These are phyloP conservation scores for Apodemus sylvaticus DNA, from an alignment of 2,113 vertebrate species.

Conservation along the genomic window DNA sequence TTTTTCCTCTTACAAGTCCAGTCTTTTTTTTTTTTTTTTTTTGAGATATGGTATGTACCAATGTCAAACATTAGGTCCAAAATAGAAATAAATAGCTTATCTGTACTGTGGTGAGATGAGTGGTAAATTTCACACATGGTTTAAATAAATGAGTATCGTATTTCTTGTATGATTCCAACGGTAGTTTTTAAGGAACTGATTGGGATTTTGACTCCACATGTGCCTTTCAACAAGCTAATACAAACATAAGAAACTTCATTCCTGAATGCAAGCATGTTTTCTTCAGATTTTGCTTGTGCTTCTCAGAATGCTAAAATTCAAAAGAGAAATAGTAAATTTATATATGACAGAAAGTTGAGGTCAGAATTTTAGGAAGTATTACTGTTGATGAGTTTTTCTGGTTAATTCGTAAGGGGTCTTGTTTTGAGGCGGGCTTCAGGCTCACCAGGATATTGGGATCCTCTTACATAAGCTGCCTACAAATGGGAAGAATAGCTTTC, in stretches of 20 bases:
- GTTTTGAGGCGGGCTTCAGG: not conserved
- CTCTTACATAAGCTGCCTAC: not conserved
- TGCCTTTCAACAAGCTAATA: not conserved
- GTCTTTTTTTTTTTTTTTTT: not conserved
- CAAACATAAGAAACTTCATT: not conserved
- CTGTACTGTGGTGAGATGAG: not conserved
- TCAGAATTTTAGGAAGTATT: not conserved
- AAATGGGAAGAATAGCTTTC: not conserved
- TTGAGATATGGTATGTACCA: not conserved
- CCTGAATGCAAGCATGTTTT: not conserved
- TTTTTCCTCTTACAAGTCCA: not conserved
- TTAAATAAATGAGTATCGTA: not conserved
- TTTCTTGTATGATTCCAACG: not conserved
- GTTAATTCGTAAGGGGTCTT: not conserved
- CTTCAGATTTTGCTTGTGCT: not conserved
- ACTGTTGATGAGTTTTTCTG: not conserved
- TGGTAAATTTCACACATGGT: not conserved
- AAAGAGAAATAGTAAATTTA: slow-evolving; percentile 6
- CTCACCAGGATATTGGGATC: not conserved
- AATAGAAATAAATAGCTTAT: not conserved
- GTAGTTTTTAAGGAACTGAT: not conserved
- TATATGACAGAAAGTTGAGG: not conserved
- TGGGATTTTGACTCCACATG: not conserved
- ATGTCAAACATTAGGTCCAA: not conserved
- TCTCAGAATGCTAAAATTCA: slow-evolving; percentile 11